Evolutionary conservation across 2,113 vertebrate species (phyloP), one percentile per base, ranked within the genome.

Genomic region (Cyanoderma ruficeps): DNA sequence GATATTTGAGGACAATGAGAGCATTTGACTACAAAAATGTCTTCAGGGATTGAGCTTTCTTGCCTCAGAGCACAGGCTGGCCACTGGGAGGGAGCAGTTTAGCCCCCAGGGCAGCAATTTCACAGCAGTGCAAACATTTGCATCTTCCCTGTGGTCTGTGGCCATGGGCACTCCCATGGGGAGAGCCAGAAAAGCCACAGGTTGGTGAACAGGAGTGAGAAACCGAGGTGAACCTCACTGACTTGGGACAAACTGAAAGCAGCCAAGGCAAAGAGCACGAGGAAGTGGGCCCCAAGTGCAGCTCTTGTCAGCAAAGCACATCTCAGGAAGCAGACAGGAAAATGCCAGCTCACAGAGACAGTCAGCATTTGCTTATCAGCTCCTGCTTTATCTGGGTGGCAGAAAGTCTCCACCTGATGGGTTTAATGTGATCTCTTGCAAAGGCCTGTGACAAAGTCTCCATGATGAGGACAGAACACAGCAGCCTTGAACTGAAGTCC

Each of bases 351-450:
- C 49, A 25, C 4, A 7, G 82, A 90, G 92, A 65, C 76, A 71
- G 86, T 90, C 94, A 96, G 94, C 94, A 52, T 67, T 90, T 93
- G 76, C 94, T 93, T 95, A 95, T 97, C 95, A 77, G 15, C 60
- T 67, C 44, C 33, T 2, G 85, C 21, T 71, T 94, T 95, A 94
- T 94, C 95, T 89, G 10, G 1, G 68, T 42, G 53, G 42, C 95
- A 95, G 76, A 87, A 78, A 88, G 68, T n/a, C 63, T 85, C 64
- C 76, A 81, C 76, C 52, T 70, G 60, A 56, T 10, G 16, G 33
- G 55, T 65, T 86, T 88, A 83, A 80, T 6, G n/a, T 11, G 28
- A 35, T 76, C 53, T 55, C 71, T 56, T 33, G 19, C 49, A 61
- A 21, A 78, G 86, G 60, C 68, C 83, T 31, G 27, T 67, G 72